A percentile compares a stretch with the other conserved stretches of the same genome.
phyloP scores from a whole-genome alignment of 2,888 invertebrate species.

The Galerucella calmariensis region DNA sequence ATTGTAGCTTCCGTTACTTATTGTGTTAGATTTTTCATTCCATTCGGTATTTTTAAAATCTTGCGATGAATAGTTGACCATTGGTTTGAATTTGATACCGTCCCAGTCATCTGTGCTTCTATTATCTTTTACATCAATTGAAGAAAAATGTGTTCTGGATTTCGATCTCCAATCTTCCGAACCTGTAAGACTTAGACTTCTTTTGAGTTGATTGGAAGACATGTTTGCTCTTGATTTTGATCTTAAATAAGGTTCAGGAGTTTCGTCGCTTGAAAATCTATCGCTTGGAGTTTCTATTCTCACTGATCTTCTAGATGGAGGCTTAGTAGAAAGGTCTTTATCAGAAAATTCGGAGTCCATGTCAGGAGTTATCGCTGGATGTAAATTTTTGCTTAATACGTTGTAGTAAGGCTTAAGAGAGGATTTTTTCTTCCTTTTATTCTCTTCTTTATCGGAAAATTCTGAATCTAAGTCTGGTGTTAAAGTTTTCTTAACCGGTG shows the following conservation, averaged over 20 bases:
- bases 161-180: constrained; percentile 57
- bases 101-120: constrained; percentile 2
- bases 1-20: neutral
- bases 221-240: constrained; percentile 56
- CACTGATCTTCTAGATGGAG: constrained; percentile 63
- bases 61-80: constrained; percentile 5
- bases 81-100: constrained; percentile 10
- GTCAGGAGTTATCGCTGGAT: constrained; percentile 24
- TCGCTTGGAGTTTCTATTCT: constrained; percentile 62
- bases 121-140: neutral
- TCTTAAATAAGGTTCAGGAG: constrained; percentile 50
- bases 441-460: constrained; percentile 55
- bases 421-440: constrained; percentile 19
- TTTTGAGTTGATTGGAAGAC: constrained; percentile 47
- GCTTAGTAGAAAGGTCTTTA: constrained; percentile 56
- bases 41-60: constrained; percentile 6
- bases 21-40: neutral
- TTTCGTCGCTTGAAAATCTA: constrained; percentile 52
- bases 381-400: constrained; percentile 11
- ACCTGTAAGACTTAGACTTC: constrained; percentile 44
- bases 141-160: constrained; percentile 13
- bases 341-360: constrained; percentile 50
- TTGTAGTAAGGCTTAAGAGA: constrained; percentile 21
- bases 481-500: constrained; percentile 45
- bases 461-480: constrained; percentile 37